Conservation (phyloP, 2,113 vertebrate genomes). For the Rana temporaria region DNA sequence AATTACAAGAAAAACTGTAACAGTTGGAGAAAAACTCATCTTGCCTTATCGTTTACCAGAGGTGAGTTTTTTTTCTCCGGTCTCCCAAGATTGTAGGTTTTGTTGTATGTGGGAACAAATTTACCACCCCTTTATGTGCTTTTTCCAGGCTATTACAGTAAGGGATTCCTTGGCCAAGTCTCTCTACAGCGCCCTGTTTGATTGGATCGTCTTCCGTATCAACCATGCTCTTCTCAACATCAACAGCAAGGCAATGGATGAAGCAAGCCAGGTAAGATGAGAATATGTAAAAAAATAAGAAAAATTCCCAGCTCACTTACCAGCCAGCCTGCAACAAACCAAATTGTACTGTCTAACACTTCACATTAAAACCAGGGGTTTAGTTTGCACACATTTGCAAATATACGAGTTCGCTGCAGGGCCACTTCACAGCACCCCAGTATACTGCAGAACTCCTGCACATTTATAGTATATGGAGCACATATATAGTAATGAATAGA, state of each 20-base stretch:
- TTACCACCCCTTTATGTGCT: neutral
- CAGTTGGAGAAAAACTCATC: conserved; percentile 95
- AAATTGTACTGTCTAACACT: no score
- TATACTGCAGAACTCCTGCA: no score
- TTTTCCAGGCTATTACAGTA: conserved; percentile 81
- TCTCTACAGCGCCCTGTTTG: conserved; percentile 93
- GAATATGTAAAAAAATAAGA: neutral
- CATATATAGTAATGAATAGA: no score
- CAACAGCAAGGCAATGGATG: conserved; percentile 90
- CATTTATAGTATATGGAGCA: no score
- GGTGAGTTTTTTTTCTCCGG: conserved; percentile 70
- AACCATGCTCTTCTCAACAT: conserved; percentile 96
- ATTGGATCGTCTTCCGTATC: conserved; percentile 99
- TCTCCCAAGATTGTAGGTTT: no score
- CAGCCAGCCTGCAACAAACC: no score
- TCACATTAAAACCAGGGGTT: no score
- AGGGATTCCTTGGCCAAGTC: conserved; percentile 98
- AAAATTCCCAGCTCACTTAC: no score
- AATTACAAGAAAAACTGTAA: conserved; percentile 94
- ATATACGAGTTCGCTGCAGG: no score
- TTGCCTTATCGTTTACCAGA: conserved; percentile 93
- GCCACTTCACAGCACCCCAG: no score
- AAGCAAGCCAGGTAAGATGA: conserved; percentile 84
- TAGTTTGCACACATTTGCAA: no score
- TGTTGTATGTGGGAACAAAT: no score